Percentiles rank a stretch among this genome's conserved stretches.
phyloP scores from a whole-genome alignment of 1,140 invertebrate species.

The Scaptomyza pallida region DNA sequence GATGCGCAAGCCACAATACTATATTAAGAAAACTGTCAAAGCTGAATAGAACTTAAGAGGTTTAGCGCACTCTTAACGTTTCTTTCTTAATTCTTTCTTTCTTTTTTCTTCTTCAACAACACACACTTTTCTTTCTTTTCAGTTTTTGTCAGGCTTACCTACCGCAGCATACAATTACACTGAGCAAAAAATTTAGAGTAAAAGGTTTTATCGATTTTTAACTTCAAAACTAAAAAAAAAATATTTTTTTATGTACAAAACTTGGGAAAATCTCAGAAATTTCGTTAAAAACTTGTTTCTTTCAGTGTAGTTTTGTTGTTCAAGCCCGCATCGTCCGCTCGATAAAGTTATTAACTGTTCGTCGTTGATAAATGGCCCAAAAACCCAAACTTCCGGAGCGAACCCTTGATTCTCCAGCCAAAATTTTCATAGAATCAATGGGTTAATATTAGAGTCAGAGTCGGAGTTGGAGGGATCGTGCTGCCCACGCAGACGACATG shows the following conservation, averaged over 20 bases:
- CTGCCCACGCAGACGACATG: constrained; percentile 46
- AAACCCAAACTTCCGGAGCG: constrained; percentile 56
- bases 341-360: constrained; percentile 69
- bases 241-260: background rate
- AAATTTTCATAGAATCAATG: constrained; percentile 31
- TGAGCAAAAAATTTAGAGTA: constrained; percentile 9
- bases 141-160: constrained; percentile 17
- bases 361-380: constrained; percentile 45
- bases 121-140: constrained; percentile 9
- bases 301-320: background rate
- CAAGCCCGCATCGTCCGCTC: constrained; percentile 46
- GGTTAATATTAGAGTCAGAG: background rate
- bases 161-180: no score
- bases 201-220: no score
- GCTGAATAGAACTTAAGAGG: constrained; percentile 83
- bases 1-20: constrained; percentile 69
- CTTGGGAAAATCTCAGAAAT: no score
- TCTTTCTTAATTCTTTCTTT: constrained; percentile 25
- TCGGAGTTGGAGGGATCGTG: background rate
- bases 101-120: constrained; percentile 9
- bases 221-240: background rate
- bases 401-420: background rate
- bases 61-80: constrained; percentile 76
- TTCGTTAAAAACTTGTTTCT: no score
- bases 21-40: constrained; percentile 80